These are phyloP conservation scores for Ctenomys sociabilis DNA, from an alignment of 2,113 vertebrate genomes.

Conservation along the genomic window DNA sequence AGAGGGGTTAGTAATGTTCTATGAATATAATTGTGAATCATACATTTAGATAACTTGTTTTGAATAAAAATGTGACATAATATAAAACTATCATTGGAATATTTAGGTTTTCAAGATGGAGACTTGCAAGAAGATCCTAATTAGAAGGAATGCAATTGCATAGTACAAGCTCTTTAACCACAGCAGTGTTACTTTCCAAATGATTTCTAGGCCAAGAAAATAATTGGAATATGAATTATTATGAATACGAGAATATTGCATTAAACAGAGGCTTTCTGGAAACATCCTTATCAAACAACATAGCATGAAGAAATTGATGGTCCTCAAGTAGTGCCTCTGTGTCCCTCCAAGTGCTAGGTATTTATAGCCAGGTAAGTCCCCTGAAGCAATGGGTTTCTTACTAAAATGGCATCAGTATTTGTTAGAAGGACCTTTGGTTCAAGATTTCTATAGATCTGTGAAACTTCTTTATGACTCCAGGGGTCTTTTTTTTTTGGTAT, in stretches of 20 bases:
- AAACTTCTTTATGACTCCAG: background rate
- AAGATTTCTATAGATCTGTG: background rate
- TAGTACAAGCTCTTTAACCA: background rate
- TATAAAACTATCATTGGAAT: background rate
- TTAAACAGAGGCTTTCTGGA: background rate
- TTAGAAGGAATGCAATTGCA: background rate
- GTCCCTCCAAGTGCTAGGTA: background rate
- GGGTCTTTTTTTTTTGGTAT: background rate
- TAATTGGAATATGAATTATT: background rate
- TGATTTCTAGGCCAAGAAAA: constrained; percentile 27
- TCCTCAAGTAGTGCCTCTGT: background rate
- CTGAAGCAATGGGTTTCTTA: background rate
- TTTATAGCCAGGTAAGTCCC: background rate
- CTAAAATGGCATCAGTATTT: constrained; percentile 5
- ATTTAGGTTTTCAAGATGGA: background rate
- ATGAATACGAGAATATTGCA: background rate
- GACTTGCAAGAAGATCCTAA: background rate
- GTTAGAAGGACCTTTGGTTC: background rate
- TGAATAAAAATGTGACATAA: background rate
- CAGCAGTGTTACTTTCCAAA: background rate
- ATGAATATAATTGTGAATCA: background rate
- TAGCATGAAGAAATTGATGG: background rate
- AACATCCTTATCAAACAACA: background rate
- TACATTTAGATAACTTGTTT: constrained; percentile 10
- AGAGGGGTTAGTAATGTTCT: background rate